Conservation (phyloP, 1,140 invertebrate genomes). For the Harlomillsia oculata region DNA sequence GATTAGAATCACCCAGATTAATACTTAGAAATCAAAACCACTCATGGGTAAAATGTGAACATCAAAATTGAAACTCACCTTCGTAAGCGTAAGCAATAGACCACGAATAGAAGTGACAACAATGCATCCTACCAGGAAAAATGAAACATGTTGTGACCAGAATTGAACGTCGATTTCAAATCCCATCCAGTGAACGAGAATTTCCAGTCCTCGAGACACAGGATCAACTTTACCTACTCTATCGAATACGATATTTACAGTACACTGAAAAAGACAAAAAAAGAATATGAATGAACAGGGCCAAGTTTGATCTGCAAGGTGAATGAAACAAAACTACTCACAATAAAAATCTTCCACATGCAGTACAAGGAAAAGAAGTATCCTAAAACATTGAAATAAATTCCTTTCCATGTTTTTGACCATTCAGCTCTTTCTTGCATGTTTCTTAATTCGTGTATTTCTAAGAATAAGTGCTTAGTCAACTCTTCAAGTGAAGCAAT, state of each 20-base stretch:
- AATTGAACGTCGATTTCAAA: constrained; percentile 93
- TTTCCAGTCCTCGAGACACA: constrained; percentile 91
- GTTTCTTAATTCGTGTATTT: constrained; percentile 85
- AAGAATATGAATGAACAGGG: no score
- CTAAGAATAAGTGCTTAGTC: constrained; percentile 86
- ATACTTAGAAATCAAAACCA: no score
- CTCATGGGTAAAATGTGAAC: no score
- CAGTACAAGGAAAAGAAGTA: constrained; percentile 99
- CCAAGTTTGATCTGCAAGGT: no score
- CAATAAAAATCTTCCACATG: constrained; percentile 98
- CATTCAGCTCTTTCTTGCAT: constrained; percentile 88
- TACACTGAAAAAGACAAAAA: constrained; percentile 57
- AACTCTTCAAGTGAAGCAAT: constrained; percentile 81
- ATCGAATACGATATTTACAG: constrained; percentile 98
- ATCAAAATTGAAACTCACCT: no score
- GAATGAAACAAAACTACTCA: constrained; percentile 46
- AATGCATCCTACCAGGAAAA: constrained; percentile 93
- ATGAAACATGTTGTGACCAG: constrained; percentile 98
- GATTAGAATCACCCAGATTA: constrained; percentile 18
- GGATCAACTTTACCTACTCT: constrained; percentile 97
- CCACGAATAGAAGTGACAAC: constrained; percentile 96
- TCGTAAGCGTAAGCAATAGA: constrained; percentile 90
- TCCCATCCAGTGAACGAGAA: constrained; percentile 93
- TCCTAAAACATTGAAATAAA: constrained; percentile 97
- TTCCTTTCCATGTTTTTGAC: constrained; percentile 93